These are phyloP conservation scores for Caenorhabditis sp. DNA, from an alignment of 2,888 invertebrate species.

Conservation along the genomic window DNA sequence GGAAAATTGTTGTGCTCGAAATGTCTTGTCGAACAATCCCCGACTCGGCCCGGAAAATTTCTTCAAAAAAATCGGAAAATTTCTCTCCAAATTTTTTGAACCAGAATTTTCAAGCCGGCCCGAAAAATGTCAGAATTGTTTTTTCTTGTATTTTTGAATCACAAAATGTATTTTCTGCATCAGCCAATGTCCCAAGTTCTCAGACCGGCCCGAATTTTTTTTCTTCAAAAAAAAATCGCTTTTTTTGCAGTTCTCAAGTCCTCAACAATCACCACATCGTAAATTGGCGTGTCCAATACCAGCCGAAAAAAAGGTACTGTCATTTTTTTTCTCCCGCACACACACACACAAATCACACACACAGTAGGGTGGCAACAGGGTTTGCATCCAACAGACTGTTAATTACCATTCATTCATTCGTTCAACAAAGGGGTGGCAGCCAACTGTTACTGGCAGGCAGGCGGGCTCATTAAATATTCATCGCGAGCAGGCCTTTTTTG, in stretches of 20 bases:
- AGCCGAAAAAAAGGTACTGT: slow-evolving; percentile 58
- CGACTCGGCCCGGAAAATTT: no score
- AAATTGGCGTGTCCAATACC: slow-evolving; percentile 61
- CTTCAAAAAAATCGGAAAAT: no score
- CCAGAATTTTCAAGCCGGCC: no score
- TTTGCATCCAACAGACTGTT: no score
- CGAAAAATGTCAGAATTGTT: no score
- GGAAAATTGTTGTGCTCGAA: no score
- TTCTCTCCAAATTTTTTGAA: no score
- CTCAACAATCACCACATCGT: slow-evolving; percentile 45
- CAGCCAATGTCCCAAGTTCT: no score
- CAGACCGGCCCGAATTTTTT: not conserved
- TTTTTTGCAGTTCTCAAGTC: slow-evolving; percentile 46
- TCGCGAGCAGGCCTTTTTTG: not conserved
- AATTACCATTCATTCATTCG: slow-evolving; percentile 11
- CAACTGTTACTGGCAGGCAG: not conserved
- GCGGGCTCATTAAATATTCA: not conserved
- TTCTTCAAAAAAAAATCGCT: not conserved
- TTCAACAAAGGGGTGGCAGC: not conserved
- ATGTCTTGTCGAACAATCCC: no score
- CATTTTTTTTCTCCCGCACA: not conserved
- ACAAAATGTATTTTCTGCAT: no score
- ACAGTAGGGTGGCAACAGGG: not conserved
- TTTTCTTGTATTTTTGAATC: no score
- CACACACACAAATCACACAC: not conserved